Evolutionary conservation across 2,113 vertebrate genomes (phyloP), one percentile per base, ranked within the genome.

Genomic region (Dascyllus trimaculatus): DNA sequence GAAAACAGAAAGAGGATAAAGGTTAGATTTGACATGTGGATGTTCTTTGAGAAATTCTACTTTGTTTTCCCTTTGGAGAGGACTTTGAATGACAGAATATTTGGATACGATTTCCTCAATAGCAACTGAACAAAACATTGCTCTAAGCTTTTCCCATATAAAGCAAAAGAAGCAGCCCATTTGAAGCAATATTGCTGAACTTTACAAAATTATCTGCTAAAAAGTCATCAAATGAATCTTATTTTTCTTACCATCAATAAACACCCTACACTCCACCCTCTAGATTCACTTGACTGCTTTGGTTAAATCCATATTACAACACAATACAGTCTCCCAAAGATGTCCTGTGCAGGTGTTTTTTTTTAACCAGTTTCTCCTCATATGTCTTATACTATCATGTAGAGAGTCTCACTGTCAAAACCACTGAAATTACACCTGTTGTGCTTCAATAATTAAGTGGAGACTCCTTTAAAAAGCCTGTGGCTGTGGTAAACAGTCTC

Each of bases 401-500:
- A 29, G 29, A 29, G 29, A 29, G 6, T 35, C 8, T 35, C 32
- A 35, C 32, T 10, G 29, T 29, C 4, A 29, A 29, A 5, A 29
- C 4, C 29, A 46, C 46, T 48, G 15, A 15, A 48, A 19, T 15
- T 25, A 29, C 68, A 84, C 49, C 35, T 70, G 46, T 61, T 71
- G 10, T 35, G 32, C 32, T 35, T 35, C 32, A 35, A 35, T 35
- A 35, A 35, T 9, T 35, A 60, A 18, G 25, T 14, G 22, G 35
- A 45, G 32, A 29, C 19, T n/a, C 38, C 17, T 22, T 29, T n/a
- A 26, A 48, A 43, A 46, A 40, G 46, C 40, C n/a, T 24, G 65
- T 29, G 53, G 72, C 53, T 64, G 45, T 51, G 35, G 67, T 62
- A 56, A 75, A 76, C 0, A 40, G 29, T 68, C 38, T 77, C 62